A percentile compares a stretch with the other conserved stretches of the same genome.
Conservation (phyloP, 2,113 vertebrate species). For the Turnix velox region DNA sequence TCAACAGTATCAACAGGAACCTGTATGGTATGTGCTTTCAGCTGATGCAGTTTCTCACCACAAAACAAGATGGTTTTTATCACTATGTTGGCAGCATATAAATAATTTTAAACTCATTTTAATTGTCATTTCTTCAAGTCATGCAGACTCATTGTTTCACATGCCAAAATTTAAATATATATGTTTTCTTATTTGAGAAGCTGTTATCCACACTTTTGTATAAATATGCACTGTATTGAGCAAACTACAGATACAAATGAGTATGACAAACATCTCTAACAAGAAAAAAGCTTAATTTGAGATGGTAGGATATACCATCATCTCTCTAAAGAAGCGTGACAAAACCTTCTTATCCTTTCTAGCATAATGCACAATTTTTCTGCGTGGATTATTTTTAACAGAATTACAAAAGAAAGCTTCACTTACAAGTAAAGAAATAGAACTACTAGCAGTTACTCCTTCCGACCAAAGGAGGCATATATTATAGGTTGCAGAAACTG, state of each 20-base stretch:
- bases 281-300: neutral
- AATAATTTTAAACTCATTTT: constrained; percentile 15
- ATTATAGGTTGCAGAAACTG: neutral
- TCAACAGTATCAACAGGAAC: constrained; percentile 33
- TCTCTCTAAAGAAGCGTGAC: neutral
- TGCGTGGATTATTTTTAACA: neutral
- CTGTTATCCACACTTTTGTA: neutral
- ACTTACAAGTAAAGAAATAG: too few relatives aligned
- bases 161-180: neutral
- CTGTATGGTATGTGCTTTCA: constrained; percentile 20
- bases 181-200: neutral
- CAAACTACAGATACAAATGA: neutral
- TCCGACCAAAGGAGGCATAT: neutral
- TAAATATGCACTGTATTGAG: neutral
- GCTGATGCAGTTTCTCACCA: constrained; percentile 21
- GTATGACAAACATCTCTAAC: neutral
- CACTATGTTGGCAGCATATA: constrained; percentile 23
- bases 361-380: neutral
- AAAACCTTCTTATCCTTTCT: neutral
- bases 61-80: neutral
- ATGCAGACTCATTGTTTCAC: neutral
- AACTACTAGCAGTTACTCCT: neutral
- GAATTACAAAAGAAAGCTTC: neutral
- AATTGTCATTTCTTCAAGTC: neutral
- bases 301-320: neutral